Evolutionary conservation across 2,888 invertebrate species (phyloP).

Genomic region (Cryptophagus acutangulus): DNA sequence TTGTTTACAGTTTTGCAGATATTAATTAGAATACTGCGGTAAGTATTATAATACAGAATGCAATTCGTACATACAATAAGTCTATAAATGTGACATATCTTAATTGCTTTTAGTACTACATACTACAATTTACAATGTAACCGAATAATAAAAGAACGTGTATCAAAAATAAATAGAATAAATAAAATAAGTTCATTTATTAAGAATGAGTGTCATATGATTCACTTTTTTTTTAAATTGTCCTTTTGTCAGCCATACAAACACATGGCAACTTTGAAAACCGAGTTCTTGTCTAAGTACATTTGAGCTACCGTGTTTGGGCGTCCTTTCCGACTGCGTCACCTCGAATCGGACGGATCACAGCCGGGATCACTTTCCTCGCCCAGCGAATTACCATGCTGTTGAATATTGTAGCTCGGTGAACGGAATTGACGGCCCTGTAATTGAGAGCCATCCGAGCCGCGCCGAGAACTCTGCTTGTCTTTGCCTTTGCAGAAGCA

Average conservation of each 20-base stretch:
- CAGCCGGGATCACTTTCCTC: conserved; percentile 54
- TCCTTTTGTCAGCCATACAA: conserved; percentile 42
- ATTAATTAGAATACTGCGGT: too few relatives aligned
- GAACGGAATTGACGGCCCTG: conserved; percentile 52
- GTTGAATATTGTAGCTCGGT: conserved; percentile 55
- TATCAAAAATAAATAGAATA: too few relatives aligned
- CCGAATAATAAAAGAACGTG: too few relatives aligned
- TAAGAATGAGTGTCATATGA: too few relatives aligned
- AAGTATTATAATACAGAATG: too few relatives aligned
- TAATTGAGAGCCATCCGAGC: conserved; percentile 54
- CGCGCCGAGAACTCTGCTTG: conserved; percentile 48
- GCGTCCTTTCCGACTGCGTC: conserved; percentile 46
- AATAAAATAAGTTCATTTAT: too few relatives aligned
- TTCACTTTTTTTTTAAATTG: background rate
- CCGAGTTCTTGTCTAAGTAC: conserved; percentile 26
- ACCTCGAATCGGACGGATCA: conserved; percentile 53
- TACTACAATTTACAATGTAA: too few relatives aligned
- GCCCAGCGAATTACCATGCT: conserved; percentile 52
- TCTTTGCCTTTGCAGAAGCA: conserved; percentile 63
- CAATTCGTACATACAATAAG: too few relatives aligned
- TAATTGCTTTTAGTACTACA: too few relatives aligned
- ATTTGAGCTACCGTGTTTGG: conserved; percentile 13
- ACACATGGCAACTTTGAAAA: conserved; percentile 44
- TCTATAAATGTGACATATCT: too few relatives aligned
- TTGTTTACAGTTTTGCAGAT: too few relatives aligned